Evolutionary conservation across 1,140 invertebrate species (phyloP).

Genomic region (Neotoxoptera formosana): DNA sequence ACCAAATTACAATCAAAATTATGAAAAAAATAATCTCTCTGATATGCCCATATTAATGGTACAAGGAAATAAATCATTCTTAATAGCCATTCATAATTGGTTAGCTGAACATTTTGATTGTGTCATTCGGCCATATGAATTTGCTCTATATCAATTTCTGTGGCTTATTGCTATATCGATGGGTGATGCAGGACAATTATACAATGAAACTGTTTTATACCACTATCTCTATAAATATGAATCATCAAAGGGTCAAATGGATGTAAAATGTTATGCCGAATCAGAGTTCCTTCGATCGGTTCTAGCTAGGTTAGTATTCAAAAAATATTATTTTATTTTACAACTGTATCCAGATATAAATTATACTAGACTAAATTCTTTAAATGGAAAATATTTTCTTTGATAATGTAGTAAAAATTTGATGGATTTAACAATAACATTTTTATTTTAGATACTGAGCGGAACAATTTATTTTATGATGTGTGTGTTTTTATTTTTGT

Average conservation of each 20-base stretch:
- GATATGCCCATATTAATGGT: conserved; percentile 45
- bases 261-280: conserved; percentile 37
- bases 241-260: conserved; percentile 39
- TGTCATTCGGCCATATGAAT: conserved; percentile 41
- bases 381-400: neutral
- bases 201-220: conserved; percentile 49
- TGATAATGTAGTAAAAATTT: neutral
- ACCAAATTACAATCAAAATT: conserved; percentile 25
- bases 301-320: conserved; percentile 31
- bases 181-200: conserved; percentile 47
- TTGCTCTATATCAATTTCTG: conserved; percentile 24
- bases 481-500: neutral
- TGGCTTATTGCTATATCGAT: conserved; percentile 54
- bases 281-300: conserved; percentile 45
- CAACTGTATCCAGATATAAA: neutral
- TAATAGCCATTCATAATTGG: conserved; percentile 23
- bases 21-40: conserved; percentile 25
- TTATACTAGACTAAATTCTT: neutral
- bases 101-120: conserved; percentile 49
- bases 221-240: conserved; percentile 45
- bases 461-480: neutral
- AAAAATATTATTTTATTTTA: conserved; percentile 20
- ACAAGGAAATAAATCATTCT: conserved; percentile 45
- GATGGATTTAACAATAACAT: neutral
- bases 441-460: neutral